phyloP scores from a whole-genome alignment of 2,113 vertebrate genomes.

The Malurus cyaneus region DNA sequence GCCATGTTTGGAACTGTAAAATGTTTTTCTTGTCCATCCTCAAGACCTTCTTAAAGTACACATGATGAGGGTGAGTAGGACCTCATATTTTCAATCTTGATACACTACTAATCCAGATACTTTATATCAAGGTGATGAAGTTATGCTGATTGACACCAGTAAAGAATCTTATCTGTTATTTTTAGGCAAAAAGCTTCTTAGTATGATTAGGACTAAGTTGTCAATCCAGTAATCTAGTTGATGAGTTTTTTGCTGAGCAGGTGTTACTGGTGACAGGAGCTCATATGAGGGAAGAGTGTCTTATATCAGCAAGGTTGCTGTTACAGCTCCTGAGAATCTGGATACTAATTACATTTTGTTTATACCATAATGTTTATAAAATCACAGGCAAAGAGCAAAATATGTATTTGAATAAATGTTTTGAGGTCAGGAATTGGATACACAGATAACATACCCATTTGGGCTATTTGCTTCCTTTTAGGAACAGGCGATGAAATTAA shows the following conservation, averaged over 20 bases:
- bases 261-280: background rate
- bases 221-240: background rate
- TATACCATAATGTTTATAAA: background rate
- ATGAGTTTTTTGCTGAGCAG: background rate
- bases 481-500: background rate
- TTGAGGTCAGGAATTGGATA: background rate
- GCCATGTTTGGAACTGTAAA: background rate
- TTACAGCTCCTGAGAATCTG: background rate
- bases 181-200: conserved; percentile 52
- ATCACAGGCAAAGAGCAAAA: background rate
- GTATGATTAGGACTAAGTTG: background rate
- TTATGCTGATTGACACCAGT: background rate
- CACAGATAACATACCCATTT: background rate
- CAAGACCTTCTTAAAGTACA: background rate
- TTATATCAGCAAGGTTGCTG: background rate
- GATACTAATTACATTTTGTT: background rate
- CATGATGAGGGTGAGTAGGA: background rate
- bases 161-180: conserved; percentile 34
- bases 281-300: background rate
- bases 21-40: background rate
- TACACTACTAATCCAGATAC: background rate
- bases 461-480: background rate
- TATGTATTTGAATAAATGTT: background rate
- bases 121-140: background rate
- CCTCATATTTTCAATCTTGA: background rate